These are phyloP conservation scores for Pocillopora verrucosa DNA, from an alignment of 64 coral and sea anemone genomes.

Conservation along the genomic window DNA sequence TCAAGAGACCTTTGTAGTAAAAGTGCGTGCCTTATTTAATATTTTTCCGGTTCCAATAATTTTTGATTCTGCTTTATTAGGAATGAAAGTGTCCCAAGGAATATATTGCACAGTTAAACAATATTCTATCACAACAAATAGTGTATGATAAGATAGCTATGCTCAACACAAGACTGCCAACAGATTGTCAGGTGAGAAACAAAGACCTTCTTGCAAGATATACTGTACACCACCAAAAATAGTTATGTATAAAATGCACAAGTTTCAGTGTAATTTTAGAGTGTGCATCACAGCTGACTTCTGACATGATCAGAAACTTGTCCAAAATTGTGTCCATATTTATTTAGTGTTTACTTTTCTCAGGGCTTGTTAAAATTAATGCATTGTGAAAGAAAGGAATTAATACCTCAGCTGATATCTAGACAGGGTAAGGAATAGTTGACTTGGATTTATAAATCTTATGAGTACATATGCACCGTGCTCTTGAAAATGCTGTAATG, in stretches of 20 bases:
- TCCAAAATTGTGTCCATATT: neutral
- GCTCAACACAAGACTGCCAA: conserved; percentile 87
- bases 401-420: conserved; percentile 70
- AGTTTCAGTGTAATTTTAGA: too few species aligned
- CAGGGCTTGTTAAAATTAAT: conserved; percentile 76
- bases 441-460: neutral
- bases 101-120: conserved; percentile 61
- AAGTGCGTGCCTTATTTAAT: neutral
- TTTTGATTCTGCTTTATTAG: neutral
- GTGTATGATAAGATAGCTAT: conserved; percentile 92
- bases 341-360: neutral
- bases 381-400: conserved; percentile 81
- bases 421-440: conserved; percentile 68
- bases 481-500: too few species aligned
- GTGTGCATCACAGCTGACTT: too few species aligned
- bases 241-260: too few species aligned
- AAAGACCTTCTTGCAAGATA: too few species aligned
- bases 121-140: conserved; percentile 75
- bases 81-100: conserved; percentile 63
- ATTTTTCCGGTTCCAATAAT: too few species aligned
- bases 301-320: too few species aligned
- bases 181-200: conserved; percentile 89
- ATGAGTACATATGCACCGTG: too few species aligned
- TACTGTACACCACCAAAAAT: too few species aligned
- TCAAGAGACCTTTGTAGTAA: too few species aligned